A percentile compares a stretch with the other conserved stretches of the same genome.
Evolutionary conservation across 2,797 vertebrate genomes (phyloP).

Genomic region (Coreius guichenoti): DNA sequence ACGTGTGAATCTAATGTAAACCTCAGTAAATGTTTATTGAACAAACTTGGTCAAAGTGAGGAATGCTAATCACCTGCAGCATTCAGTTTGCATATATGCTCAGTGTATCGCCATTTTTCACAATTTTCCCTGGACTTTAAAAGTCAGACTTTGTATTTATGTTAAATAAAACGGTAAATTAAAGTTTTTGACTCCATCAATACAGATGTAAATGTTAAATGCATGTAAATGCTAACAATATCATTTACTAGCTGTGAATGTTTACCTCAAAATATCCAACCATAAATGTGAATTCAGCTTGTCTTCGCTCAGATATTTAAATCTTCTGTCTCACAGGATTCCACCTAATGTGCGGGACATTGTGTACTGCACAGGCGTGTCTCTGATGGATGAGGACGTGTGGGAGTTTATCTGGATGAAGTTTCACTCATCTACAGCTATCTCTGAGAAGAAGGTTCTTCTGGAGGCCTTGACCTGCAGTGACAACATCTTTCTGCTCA

Average conservation of each 20-base stretch:
- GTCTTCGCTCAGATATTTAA: neutral
- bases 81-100: neutral
- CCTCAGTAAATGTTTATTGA: neutral
- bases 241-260: neutral
- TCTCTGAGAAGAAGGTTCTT: constrained; percentile 97
- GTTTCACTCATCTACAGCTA: constrained; percentile 91
- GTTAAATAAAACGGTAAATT: neutral
- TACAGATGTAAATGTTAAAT: neutral
- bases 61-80: neutral
- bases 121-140: neutral
- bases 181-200: neutral
- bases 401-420: constrained; percentile 99
- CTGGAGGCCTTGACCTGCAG: constrained; percentile 98
- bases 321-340: constrained; percentile 81
- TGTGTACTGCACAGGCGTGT: constrained; percentile 97
- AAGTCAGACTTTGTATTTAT: neutral
- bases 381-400: constrained; percentile 96
- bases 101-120: neutral
- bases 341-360: constrained; percentile 96
- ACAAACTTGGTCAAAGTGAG: neutral
- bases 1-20: neutral
- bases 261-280: neutral
- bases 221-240: neutral
- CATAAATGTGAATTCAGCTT: neutral
- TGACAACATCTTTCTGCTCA: constrained; percentile 92